phyloP scores from a whole-genome alignment of 1,140 invertebrate species.

The Grapholita molesta region DNA sequence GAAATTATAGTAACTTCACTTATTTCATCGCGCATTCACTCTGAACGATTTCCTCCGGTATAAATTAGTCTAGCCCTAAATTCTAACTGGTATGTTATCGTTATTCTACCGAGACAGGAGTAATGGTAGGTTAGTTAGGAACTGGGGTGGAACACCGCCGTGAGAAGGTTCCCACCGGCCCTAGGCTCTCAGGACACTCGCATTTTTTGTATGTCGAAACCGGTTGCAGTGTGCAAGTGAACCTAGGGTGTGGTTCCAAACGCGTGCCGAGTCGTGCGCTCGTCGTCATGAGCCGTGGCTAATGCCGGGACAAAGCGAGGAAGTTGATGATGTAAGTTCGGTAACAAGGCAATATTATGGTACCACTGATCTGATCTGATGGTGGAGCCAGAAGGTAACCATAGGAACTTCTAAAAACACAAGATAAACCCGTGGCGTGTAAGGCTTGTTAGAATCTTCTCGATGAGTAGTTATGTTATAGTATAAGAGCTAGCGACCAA shows the following conservation, averaged over 20 bases:
- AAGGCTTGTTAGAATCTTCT: no score
- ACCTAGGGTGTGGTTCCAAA: constrained; percentile 10
- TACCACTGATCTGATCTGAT: no score
- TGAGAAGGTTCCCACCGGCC: constrained; percentile 54
- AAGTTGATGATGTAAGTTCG: no score
- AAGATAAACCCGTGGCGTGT: no score
- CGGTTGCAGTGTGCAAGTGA: neutral
- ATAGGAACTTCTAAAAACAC: no score
- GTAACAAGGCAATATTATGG: no score
- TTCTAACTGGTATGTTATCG: neutral
- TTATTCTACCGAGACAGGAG: neutral
- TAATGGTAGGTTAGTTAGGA: constrained; percentile 2
- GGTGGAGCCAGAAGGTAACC: no score
- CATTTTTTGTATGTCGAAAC: constrained; percentile 7
- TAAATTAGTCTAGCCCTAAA: neutral
- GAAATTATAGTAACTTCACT: no score
- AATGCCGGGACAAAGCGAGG: no score
- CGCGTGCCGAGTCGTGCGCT: neutral
- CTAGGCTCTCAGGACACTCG: neutral
- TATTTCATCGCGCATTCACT: neutral
- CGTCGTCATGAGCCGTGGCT: no score
- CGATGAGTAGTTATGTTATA: no score
- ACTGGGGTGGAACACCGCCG: constrained; percentile 25
- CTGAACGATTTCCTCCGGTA: neutral
- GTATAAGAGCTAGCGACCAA: no score